A percentile compares a stretch with the other conserved stretches of the same genome.
Conservation (phyloP, 2,113 vertebrate species). For the Vimba vimba region DNA sequence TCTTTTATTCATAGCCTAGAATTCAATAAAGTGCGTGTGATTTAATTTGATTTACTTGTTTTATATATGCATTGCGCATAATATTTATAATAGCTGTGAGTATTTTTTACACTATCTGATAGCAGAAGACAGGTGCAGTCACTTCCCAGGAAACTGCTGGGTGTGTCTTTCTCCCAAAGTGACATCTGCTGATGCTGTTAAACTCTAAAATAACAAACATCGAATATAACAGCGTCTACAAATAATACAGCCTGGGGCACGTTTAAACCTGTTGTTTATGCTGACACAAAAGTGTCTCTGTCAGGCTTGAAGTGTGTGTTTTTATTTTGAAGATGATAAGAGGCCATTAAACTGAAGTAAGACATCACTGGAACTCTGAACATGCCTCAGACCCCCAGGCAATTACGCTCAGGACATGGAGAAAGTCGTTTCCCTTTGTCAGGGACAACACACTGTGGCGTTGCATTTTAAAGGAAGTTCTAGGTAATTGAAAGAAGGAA, state of each 20-base stretch:
- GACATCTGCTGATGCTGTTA: conserved; percentile 42
- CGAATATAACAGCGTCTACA: conserved; percentile 43
- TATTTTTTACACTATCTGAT: conserved; percentile 18
- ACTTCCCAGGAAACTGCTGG: conserved; percentile 37
- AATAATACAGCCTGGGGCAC: conserved; percentile 34
- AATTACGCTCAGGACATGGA: background rate
- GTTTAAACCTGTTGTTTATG: conserved; percentile 36
- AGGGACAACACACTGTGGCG: conserved; percentile 19
- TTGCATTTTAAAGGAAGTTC: conserved; percentile 51
- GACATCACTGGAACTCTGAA: conserved; percentile 20
- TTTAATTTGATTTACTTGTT: background rate
- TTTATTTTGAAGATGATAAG: conserved; percentile 31
- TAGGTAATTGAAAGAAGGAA: conserved; percentile 50
- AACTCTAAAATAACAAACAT: conserved; percentile 44
- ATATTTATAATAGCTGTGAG: background rate
- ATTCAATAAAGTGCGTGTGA: background rate
- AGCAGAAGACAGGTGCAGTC: conserved; percentile 42
- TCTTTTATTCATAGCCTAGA: background rate
- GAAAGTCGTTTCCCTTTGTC: conserved; percentile 42
- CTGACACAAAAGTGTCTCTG: conserved; percentile 36
- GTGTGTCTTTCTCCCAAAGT: conserved; percentile 44
- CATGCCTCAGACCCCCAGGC: conserved; percentile 4
- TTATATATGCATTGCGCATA: background rate
- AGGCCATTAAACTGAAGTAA: conserved; percentile 12
- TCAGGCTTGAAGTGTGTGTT: conserved; percentile 12